These are phyloP conservation scores for Pseudococcus longispinus DNA, from an alignment of 2,888 invertebrate species.

Conservation along the genomic window DNA sequence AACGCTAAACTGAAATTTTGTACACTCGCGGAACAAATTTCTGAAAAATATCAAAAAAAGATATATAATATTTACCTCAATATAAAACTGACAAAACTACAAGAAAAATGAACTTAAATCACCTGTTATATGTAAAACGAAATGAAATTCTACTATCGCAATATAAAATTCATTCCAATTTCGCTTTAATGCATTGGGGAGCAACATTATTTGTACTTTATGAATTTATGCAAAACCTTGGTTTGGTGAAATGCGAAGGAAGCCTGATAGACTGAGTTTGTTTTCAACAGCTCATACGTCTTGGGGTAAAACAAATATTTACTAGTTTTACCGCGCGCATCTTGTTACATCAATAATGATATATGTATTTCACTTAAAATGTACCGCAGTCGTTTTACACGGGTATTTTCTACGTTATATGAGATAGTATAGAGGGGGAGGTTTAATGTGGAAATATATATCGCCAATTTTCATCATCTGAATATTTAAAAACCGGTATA, in stretches of 20 bases:
- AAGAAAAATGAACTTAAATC: slow-evolving; percentile 33
- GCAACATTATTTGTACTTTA: slow-evolving; percentile 40
- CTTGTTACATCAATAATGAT: slow-evolving; percentile 32
- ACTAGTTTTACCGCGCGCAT: slow-evolving; percentile 7
- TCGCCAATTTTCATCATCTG: background rate
- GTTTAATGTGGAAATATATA: background rate
- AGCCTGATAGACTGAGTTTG: slow-evolving; percentile 22
- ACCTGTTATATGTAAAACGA: slow-evolving; percentile 33
- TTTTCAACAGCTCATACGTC: slow-evolving; percentile 43
- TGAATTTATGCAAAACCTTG: slow-evolving; percentile 45
- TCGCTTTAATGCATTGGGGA: slow-evolving; percentile 31
- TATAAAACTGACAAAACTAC: background rate
- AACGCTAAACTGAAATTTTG: background rate
- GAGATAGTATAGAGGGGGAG: background rate
- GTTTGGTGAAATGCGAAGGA: slow-evolving; percentile 8
- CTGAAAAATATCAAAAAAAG: background rate
- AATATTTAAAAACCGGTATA: background rate
- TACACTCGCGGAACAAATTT: background rate
- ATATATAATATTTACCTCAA: background rate
- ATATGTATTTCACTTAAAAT: slow-evolving; percentile 17
- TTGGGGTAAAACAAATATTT: slow-evolving; percentile 43
- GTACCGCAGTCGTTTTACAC: background rate
- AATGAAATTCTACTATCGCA: slow-evolving; percentile 20
- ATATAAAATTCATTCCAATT: slow-evolving; percentile 43
- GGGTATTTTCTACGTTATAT: background rate